Conservation (phyloP, 2,797 vertebrate species). For the Taeniopygia guttata region DNA sequence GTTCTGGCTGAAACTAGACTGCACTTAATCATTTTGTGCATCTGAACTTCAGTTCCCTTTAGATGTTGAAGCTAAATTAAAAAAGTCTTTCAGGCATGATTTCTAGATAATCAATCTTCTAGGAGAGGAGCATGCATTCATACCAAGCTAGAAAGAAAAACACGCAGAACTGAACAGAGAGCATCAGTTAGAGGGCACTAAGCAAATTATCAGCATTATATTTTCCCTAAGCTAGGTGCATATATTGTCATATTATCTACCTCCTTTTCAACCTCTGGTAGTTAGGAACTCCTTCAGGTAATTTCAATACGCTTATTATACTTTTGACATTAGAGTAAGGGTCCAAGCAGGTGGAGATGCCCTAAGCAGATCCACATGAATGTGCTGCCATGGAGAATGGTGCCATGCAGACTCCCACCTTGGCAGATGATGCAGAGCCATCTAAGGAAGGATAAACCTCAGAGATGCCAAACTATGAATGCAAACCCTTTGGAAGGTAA, state of each 20-base stretch:
- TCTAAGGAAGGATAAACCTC: neutral
- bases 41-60: neutral
- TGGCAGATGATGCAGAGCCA: neutral
- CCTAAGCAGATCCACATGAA: neutral
- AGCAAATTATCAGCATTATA: neutral
- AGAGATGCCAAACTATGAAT: neutral
- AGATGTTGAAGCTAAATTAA: neutral
- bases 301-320: neutral
- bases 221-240: neutral
- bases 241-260: neutral
- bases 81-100: neutral
- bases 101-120: neutral
- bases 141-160: neutral
- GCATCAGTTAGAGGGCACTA: neutral
- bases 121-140: neutral
- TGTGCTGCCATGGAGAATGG: neutral
- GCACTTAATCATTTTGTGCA: neutral
- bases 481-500: neutral
- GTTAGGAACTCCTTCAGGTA: neutral
- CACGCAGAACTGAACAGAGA: neutral
- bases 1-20: neutral
- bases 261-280: neutral
- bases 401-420: too few species aligned
- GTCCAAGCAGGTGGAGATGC: neutral
- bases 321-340: neutral